phyloP scores from a whole-genome alignment of 37 sponge, comb jelly and placozoan genomes.

The Halichondria panicea region DNA sequence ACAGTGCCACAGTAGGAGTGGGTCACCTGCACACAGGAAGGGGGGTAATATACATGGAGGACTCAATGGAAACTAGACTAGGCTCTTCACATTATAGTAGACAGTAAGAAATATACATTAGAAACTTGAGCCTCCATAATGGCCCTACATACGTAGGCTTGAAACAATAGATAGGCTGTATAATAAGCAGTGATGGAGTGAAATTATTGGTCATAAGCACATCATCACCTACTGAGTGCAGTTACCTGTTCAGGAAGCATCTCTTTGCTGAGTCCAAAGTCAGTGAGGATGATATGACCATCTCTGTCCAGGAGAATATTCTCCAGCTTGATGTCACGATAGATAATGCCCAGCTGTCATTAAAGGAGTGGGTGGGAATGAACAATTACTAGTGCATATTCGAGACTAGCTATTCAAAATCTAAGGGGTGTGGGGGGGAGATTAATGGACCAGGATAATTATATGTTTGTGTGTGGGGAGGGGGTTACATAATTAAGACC shows the following conservation, averaged over 20 bases:
- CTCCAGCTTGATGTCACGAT: conserved; percentile 96
- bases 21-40: conserved; percentile 53
- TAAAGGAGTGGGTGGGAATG: not conserved
- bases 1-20: conserved; percentile 98
- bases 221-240: not conserved
- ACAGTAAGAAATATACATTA: too few relatives aligned
- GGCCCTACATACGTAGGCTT: not conserved
- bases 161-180: not conserved
- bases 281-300: conserved; percentile 94
- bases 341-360: conserved; percentile 87
- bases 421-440: not conserved
- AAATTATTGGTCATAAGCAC: not conserved
- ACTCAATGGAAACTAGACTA: too few relatives aligned
- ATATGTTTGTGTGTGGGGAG: not conserved
- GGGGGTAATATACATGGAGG: conserved; percentile 6
- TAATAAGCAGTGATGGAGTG: not conserved
- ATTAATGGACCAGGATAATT: not conserved
- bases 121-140: too few relatives aligned
- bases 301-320: conserved; percentile 90
- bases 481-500: conserved; percentile 1
- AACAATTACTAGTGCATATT: not conserved
- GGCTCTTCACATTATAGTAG: too few relatives aligned
- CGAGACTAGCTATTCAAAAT: not conserved
- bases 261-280: conserved; percentile 96
- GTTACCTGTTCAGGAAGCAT: conserved; percentile 68